These are phyloP conservation scores for Rhabdophis nuchalis DNA, from an alignment of 2,797 vertebrate genomes.

Conservation along the genomic window DNA sequence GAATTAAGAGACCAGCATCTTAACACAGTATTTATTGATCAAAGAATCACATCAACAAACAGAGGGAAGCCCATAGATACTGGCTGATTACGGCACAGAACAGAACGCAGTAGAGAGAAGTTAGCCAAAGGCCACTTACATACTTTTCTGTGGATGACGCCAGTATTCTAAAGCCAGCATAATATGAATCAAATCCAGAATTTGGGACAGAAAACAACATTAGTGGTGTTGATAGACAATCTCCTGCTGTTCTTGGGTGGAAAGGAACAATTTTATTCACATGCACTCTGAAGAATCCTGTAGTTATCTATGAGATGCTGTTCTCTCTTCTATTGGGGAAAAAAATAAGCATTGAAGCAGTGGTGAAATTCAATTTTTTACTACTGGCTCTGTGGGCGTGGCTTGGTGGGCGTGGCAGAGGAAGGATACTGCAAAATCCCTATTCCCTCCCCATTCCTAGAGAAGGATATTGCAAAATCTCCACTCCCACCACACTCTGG, in stretches of 20 bases:
- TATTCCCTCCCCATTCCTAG: too few relatives aligned
- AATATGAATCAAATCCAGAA: conserved; percentile 23
- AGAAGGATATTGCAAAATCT: too few relatives aligned
- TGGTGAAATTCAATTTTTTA: too few relatives aligned
- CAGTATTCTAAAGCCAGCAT: conserved; percentile 29
- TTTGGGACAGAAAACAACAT: conserved; percentile 39
- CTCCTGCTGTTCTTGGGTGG: conserved; percentile 37
- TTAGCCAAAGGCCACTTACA: conserved; percentile 35
- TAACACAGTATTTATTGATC: conserved; percentile 16
- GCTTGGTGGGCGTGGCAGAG: too few relatives aligned
- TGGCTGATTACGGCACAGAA: conserved; percentile 4
- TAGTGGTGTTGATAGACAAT: conserved; percentile 28
- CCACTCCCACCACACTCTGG: too few relatives aligned
- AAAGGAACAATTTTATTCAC: conserved; percentile 12
- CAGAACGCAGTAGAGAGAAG: conserved; percentile 19
- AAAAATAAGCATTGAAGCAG: not conserved
- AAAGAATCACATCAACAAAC: conserved; percentile 22
- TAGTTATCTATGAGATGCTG: conserved; percentile 16
- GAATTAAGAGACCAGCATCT: not conserved
- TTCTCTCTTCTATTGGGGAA: conserved; percentile 7
- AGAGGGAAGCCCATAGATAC: conserved; percentile 16
- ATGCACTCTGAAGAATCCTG: conserved; percentile 28
- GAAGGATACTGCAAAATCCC: too few relatives aligned
- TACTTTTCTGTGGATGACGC: conserved; percentile 29
- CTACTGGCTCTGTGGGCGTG: too few relatives aligned